These are phyloP conservation scores for Julus scanicus DNA, from an alignment of 2,888 invertebrate species.

Conservation along the genomic window DNA sequence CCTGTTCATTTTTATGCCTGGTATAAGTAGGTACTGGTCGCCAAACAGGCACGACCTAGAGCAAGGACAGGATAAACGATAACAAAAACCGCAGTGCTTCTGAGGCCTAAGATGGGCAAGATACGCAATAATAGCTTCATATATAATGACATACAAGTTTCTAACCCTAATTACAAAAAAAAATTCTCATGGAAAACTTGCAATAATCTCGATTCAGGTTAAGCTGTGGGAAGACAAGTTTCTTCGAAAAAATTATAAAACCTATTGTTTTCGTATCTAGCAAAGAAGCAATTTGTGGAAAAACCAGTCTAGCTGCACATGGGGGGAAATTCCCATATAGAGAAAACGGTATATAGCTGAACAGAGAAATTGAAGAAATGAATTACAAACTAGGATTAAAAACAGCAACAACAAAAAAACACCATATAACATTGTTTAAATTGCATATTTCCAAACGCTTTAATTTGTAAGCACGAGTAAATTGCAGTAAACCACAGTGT, in stretches of 20 bases:
- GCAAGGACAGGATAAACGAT: conserved; percentile 26
- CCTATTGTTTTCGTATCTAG: conserved; percentile 1
- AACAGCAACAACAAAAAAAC: background rate
- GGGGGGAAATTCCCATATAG: background rate
- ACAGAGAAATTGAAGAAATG: background rate
- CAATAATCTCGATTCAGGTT: background rate
- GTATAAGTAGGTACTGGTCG: conserved; percentile 12
- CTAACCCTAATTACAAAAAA: background rate
- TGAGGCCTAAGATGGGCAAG: conserved; percentile 33
- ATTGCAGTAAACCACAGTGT: no score
- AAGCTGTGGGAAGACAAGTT: conserved; percentile 12
- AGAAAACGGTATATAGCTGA: no score
- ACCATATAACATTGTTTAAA: background rate
- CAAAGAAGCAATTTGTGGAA: background rate
- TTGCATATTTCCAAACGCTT: background rate
- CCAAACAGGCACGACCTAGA: conserved; percentile 33
- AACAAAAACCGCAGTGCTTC: background rate
- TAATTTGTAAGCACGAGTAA: no score
- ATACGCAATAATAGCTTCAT: background rate
- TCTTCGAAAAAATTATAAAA: background rate
- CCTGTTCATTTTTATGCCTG: conserved; percentile 20
- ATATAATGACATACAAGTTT: background rate
- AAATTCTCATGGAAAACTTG: background rate
- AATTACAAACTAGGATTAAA: background rate
- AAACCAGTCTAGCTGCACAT: background rate